Conservation (phyloP, 2,888 invertebrate species). For the Microplitis deprimator region DNA sequence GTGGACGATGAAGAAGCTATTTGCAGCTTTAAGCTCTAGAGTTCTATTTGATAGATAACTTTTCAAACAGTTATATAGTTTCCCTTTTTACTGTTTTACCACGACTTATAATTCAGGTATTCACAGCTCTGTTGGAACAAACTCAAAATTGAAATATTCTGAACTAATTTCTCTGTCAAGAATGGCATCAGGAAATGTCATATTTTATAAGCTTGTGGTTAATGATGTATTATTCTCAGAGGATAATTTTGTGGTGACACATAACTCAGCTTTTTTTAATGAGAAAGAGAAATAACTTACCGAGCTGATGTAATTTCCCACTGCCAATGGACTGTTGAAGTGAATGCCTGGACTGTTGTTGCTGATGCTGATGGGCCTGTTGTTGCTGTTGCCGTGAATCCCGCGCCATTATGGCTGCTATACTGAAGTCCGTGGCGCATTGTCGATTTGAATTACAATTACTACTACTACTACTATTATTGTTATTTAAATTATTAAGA, state of each 20-base stretch:
- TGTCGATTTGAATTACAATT: conserved; percentile 76
- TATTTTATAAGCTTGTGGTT: background rate
- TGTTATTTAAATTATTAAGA: conserved; percentile 58
- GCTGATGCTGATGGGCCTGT: conserved; percentile 72
- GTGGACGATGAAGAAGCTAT: conserved; percentile 34
- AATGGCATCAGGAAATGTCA: background rate
- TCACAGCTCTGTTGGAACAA: background rate
- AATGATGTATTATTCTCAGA: background rate
- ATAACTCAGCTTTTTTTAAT: too few relatives aligned
- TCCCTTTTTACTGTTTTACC: background rate
- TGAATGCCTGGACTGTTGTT: conserved; percentile 53
- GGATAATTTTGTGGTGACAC: background rate
- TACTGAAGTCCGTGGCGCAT: conserved; percentile 95
- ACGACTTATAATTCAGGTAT: background rate
- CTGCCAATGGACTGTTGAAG: conserved; percentile 66
- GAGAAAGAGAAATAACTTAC: conserved; percentile 46
- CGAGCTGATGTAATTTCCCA: conserved; percentile 66
- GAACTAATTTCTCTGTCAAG: background rate
- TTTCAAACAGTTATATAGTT: conserved; percentile 10
- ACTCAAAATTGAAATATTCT: background rate
- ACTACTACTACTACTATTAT: conserved; percentile 61
- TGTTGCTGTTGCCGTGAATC: conserved; percentile 76
- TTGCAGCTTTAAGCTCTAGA: conserved; percentile 21
- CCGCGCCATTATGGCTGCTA: conserved; percentile 93
- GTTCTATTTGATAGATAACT: conserved; percentile 12